Evolutionary conservation across 2,113 vertebrate genomes (phyloP), one percentile per base, ranked within the genome.

Genomic region (Sebastes fasciatus): DNA sequence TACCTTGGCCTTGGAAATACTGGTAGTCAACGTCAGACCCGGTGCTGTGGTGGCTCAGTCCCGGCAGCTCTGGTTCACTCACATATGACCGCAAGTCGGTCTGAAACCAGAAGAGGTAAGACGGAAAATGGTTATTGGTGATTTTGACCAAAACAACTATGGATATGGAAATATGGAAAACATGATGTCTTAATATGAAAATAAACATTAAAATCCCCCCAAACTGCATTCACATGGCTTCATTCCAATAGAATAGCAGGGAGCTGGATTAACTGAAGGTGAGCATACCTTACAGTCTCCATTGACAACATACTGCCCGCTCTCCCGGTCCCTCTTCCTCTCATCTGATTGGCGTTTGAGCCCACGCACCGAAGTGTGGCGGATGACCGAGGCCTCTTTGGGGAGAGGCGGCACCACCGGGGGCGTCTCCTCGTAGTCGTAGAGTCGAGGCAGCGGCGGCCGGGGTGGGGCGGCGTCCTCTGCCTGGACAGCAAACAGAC

Each of bases 341-440:
- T 98, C 98, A 0, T 99, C 98, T 0, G 98, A 99, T 84, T 99
- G 98, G 3, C 98, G 96, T 82, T 99, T 99, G 26, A 99, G 96
- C 60, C 98, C 98, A 2, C 98, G 95, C 83, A 99, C 98, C 0
- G 98, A 99, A 0, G 95, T 98, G 88, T 99, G 98, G 61, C 98
- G 96, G 93, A 98, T 97, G 92, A 97, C 95, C 2, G 97, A 96
- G 40, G 98, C 95, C 92, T 99, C 98, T 76, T 91, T 96, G 0
- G 98, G 98, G 46, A 99, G 96, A 9, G 98, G 98, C 0, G 98
- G 98, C 83, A 99, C 95, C 11, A 95, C 97, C 0, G 98, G 98
- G 9, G 98, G 97, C 51, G 95, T 95, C 84, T 98, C 97, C 81
- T 99, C 98, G 9, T 96, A 96, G 84, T 96, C 98, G 82, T 99